Evolutionary conservation across 2,113 vertebrate genomes (phyloP).

Genomic region (Sterna hirundo): DNA sequence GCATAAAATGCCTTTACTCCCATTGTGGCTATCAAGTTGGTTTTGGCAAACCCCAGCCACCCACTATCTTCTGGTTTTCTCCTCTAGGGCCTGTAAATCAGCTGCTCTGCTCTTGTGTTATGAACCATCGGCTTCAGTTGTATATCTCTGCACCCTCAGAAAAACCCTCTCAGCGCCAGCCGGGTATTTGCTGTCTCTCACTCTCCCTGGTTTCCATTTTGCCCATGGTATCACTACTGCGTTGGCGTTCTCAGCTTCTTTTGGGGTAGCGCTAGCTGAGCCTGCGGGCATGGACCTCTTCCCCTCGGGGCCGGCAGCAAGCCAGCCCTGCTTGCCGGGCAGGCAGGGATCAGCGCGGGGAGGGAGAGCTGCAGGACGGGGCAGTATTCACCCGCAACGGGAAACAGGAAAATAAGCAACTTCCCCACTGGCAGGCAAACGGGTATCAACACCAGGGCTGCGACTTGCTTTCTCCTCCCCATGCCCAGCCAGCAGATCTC

Average conservation of each 20-base stretch:
- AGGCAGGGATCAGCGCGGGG: neutral
- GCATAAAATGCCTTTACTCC: neutral
- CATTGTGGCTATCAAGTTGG: neutral
- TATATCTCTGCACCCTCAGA: neutral
- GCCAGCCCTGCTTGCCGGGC: neutral
- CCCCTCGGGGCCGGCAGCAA: neutral
- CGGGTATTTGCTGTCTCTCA: neutral
- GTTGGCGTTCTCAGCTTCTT: accelerated
- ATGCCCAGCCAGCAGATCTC: neutral
- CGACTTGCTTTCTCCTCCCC: neutral
- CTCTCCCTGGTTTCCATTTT: neutral
- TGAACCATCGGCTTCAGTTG: neutral
- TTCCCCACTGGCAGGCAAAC: neutral
- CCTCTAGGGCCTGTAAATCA: neutral
- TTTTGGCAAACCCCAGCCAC: conserved; percentile 26
- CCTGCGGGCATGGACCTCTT: neutral
- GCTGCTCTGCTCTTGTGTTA: neutral
- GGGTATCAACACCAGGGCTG: neutral
- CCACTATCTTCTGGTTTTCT: neutral
- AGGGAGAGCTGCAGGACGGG: neutral
- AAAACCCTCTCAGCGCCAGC: neutral
- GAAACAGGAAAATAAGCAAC: neutral
- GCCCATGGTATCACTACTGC: accelerated
- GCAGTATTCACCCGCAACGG: neutral
- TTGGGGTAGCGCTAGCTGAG: neutral